These are phyloP conservation scores for Anastrepha obliqua DNA, from an alignment of 1,140 invertebrate species.

Conservation along the genomic window DNA sequence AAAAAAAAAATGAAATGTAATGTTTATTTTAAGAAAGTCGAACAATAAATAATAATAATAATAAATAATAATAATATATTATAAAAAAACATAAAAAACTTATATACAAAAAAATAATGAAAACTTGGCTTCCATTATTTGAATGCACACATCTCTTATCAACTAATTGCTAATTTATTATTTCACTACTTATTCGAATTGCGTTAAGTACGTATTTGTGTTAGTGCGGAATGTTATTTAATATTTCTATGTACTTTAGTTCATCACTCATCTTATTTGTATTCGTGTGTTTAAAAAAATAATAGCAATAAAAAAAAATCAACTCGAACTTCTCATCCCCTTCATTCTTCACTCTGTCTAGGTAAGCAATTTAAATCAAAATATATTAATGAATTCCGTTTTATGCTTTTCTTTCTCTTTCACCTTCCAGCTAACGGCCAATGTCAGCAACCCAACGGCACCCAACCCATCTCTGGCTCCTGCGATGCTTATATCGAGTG, in stretches of 20 bases:
- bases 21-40: too few relatives aligned
- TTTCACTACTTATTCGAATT: too few relatives aligned
- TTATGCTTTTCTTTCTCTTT: slow-evolving; percentile 56
- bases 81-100: too few relatives aligned
- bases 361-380: slow-evolving; percentile 51
- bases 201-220: too few relatives aligned
- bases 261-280: slow-evolving; percentile 18
- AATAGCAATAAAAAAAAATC: slow-evolving; percentile 18
- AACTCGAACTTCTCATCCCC: neutral
- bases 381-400: slow-evolving; percentile 55
- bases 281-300: slow-evolving; percentile 4
- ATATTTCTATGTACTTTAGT: neutral
- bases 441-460: slow-evolving; percentile 69
- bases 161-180: too few relatives aligned
- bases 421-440: slow-evolving; percentile 59
- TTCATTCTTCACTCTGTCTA: slow-evolving; percentile 52
- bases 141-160: too few relatives aligned
- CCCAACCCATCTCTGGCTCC: slow-evolving; percentile 80
- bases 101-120: too few relatives aligned
- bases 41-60: too few relatives aligned
- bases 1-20: too few relatives aligned
- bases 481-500: slow-evolving; percentile 84
- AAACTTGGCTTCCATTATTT: too few relatives aligned
- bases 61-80: too few relatives aligned
- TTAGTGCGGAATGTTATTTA: too few relatives aligned